phyloP scores from a whole-genome alignment of 2,113 vertebrate species.

The Pampusana beccarii region DNA sequence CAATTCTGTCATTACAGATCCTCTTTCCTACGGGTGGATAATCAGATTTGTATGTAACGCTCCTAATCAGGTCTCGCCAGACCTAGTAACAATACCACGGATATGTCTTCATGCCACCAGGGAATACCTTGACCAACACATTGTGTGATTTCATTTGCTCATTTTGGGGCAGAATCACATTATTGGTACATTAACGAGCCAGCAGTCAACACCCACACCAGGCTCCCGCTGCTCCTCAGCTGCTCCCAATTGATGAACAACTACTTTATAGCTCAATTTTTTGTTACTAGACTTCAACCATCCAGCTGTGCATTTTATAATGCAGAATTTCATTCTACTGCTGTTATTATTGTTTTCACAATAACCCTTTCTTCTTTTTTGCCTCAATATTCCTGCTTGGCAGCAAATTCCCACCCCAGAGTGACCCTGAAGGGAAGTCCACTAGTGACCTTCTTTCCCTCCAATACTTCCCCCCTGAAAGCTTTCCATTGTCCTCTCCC shows the following conservation, averaged over 20 bases:
- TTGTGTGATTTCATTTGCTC: neutral
- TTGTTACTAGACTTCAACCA: neutral
- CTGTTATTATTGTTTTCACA: constrained; percentile 23
- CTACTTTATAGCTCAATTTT: constrained; percentile 34
- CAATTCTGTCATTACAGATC: neutral
- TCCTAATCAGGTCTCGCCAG: neutral
- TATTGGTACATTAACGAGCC: neutral
- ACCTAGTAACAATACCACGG: neutral
- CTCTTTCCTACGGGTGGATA: neutral
- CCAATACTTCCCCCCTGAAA: neutral
- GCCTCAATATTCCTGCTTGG: neutral
- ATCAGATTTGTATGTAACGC: neutral
- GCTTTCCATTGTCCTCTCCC: neutral
- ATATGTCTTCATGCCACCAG: neutral
- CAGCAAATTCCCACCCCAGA: neutral
- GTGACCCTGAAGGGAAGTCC: neutral
- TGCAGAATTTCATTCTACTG: constrained; percentile 31
- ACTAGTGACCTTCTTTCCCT: neutral
- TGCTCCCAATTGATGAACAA: constrained; percentile 34
- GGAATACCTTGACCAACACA: neutral
- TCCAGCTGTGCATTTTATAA: constrained; percentile 52
- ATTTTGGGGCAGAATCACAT: constrained; percentile 9
- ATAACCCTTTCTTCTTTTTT: neutral
- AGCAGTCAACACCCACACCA: neutral
- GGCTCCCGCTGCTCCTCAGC: constrained; percentile 41